phyloP scores from a whole-genome alignment of 2,888 invertebrate species.

The Orchestes rusci region DNA sequence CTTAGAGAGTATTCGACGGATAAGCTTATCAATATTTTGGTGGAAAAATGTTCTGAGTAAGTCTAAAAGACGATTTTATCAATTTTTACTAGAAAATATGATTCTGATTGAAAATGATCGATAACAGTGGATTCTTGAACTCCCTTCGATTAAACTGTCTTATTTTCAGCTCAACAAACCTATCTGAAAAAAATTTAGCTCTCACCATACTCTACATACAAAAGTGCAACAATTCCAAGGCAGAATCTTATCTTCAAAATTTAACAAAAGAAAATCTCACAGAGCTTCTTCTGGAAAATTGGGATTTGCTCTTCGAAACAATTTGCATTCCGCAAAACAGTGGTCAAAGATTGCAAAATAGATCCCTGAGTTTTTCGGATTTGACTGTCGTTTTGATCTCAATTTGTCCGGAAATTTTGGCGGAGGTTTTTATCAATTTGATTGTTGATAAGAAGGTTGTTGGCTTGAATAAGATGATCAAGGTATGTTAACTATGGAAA shows the following conservation, averaged over 20 bases:
- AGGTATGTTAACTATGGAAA: constrained; percentile 28
- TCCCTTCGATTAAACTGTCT: not conserved
- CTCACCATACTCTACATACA: constrained; percentile 48
- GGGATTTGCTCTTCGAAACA: constrained; percentile 49
- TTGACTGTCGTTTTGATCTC: constrained; percentile 48
- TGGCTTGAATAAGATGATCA: constrained; percentile 43
- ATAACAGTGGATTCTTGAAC: no score
- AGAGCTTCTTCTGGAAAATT: constrained; percentile 43
- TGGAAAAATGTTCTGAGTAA: constrained; percentile 34
- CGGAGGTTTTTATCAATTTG: constrained; percentile 46
- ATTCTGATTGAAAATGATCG: no score
- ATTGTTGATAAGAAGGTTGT: constrained; percentile 42
- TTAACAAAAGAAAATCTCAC: constrained; percentile 42
- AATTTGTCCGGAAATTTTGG: constrained; percentile 44
- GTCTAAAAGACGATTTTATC: no score
- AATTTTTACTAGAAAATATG: no score
- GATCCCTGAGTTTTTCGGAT: constrained; percentile 49
- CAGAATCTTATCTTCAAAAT: constrained; percentile 44
- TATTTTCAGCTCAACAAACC: constrained; percentile 32
- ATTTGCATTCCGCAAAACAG: constrained; percentile 34
- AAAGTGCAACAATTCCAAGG: constrained; percentile 45
- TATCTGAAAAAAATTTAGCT: constrained; percentile 43
- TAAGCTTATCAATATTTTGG: constrained; percentile 46
- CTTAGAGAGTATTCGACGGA: constrained; percentile 51
- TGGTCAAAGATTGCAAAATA: constrained; percentile 28